Percentiles rank a stretch among this genome's conserved stretches.
Evolutionary conservation across 2,888 invertebrate genomes (phyloP).

Genomic region (Drosophila dives): DNA sequence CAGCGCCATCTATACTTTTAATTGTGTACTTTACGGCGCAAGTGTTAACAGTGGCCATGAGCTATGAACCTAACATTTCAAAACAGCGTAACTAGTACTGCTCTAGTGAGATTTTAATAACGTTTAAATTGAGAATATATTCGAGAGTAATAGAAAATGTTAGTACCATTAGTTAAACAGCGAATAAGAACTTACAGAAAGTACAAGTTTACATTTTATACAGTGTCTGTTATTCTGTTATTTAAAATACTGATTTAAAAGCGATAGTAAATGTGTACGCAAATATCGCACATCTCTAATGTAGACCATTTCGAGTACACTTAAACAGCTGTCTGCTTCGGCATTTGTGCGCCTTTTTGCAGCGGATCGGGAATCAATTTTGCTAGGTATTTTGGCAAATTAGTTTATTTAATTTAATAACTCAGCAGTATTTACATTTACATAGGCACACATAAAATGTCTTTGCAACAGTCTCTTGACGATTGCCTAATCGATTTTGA

Average conservation of each 20-base stretch:
- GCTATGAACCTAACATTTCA: background rate
- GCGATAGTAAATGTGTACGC: background rate
- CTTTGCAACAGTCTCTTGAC: conserved; percentile 71
- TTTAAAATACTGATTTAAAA: background rate
- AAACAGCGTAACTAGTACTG: background rate
- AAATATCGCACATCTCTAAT: conserved; percentile 15
- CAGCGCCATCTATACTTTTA: conserved; percentile 33
- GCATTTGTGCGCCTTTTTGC: conserved; percentile 33
- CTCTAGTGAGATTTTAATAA: background rate
- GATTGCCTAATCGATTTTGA: conserved; percentile 82
- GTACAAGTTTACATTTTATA: background rate
- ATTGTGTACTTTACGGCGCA: background rate
- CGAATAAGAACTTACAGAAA: background rate
- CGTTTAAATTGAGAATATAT: background rate
- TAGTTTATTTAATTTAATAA: background rate
- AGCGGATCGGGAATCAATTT: background rate
- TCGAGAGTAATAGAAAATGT: background rate
- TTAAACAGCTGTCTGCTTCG: conserved; percentile 35
- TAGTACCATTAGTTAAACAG: background rate
- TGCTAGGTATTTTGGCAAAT: background rate
- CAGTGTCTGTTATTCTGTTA: background rate
- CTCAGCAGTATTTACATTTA: background rate
- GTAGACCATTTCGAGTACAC: conserved; percentile 13
- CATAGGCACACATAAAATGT: conserved; percentile 39
- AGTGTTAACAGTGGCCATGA: conserved; percentile 18